phyloP scores from a whole-genome alignment of 1,140 invertebrate species.

The Heliconius eleuchia region DNA sequence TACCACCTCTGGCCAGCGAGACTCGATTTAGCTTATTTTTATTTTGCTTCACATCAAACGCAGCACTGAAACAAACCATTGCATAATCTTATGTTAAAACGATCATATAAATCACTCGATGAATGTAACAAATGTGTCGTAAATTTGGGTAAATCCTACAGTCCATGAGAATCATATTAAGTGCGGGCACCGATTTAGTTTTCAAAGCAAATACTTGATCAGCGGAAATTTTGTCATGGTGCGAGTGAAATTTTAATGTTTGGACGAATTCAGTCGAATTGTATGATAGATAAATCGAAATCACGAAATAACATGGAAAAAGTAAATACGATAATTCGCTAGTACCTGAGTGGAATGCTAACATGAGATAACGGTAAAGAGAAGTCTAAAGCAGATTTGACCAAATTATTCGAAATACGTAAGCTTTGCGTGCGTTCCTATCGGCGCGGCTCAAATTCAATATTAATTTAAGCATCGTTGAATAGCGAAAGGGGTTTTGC shows the following conservation, averaged over 20 bases:
- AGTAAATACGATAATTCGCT: constrained; percentile 64
- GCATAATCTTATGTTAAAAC: constrained; percentile 16
- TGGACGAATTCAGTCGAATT: constrained; percentile 27
- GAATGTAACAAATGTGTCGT: constrained; percentile 13
- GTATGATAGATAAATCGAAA: constrained; percentile 54
- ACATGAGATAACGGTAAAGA: constrained; percentile 67
- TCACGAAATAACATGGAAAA: constrained; percentile 60
- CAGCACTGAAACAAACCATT: neutral
- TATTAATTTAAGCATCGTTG: constrained; percentile 28
- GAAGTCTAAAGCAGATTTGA: constrained; percentile 69
- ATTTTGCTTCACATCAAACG: constrained; percentile 19
- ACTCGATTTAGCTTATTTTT: constrained; percentile 7
- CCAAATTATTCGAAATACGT: constrained; percentile 76
- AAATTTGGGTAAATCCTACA: constrained; percentile 1
- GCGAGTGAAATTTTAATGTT: constrained; percentile 48
- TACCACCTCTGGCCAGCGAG: constrained; percentile 52
- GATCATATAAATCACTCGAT: constrained; percentile 7
- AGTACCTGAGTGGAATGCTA: constrained; percentile 61
- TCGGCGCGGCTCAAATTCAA: constrained; percentile 45
- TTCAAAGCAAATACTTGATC: constrained; percentile 41
- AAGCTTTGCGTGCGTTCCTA: constrained; percentile 54
- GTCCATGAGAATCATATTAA: constrained; percentile 3
- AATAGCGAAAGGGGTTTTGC: neutral
- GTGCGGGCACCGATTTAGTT: constrained; percentile 16
- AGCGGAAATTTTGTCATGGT: constrained; percentile 43